Conservation (phyloP, 2,797 vertebrate genomes). For the Bothrops alternatus region DNA sequence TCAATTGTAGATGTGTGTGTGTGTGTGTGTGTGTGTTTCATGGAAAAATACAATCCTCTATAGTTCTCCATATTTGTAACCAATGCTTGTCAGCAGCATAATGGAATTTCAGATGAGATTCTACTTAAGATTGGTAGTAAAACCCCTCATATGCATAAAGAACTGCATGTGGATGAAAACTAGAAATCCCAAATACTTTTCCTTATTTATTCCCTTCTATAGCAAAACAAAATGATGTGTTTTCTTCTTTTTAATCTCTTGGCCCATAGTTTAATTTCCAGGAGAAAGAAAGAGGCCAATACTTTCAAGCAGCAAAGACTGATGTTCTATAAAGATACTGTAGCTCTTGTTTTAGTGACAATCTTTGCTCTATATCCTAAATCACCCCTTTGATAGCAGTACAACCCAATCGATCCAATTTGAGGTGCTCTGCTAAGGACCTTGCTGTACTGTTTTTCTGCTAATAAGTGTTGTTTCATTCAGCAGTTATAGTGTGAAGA, state of each 20-base stretch:
- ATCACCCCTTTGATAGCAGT: background rate
- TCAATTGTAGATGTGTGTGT: background rate
- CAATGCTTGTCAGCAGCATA: background rate
- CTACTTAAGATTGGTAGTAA: background rate
- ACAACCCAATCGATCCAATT: background rate
- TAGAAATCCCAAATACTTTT: background rate
- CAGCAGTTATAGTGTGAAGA: background rate
- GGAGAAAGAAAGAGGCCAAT: background rate
- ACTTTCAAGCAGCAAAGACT: background rate
- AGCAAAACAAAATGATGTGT: background rate
- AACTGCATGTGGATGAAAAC: background rate
- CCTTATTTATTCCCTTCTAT: background rate
- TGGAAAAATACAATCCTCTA: background rate
- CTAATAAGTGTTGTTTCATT: background rate
- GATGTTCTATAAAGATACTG: background rate
- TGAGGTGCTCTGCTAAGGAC: background rate
- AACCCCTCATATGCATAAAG: background rate
- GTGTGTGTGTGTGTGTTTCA: background rate
- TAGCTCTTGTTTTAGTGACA: background rate
- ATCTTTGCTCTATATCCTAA: background rate
- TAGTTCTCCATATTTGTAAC: background rate
- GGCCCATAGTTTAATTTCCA: background rate
- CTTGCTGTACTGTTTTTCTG: background rate
- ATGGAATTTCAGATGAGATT: background rate
- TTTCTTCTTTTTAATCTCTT: background rate